Evolutionary conservation across 2,888 invertebrate genomes (phyloP), one percentile per base, ranked within the genome.

Genomic region (Agriotes lineatus): DNA sequence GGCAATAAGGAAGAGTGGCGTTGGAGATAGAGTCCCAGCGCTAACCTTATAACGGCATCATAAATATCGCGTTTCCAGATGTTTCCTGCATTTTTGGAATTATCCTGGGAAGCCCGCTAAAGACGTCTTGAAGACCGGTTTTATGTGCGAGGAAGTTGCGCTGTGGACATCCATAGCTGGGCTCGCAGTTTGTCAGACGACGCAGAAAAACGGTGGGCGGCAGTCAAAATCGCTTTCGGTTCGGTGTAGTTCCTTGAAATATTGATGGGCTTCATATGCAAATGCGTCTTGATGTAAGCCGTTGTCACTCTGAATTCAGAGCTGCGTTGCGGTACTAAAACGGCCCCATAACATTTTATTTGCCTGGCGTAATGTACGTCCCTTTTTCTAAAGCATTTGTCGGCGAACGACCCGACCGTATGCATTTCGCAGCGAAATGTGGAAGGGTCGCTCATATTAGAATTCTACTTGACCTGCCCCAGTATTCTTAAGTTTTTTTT

Each of bases 1-100:
- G 48, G 60, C 60, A 60, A 63, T 63, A 63, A 63, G 54, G 54
- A 63, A 39, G 42, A 54, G 62, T 54, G 52, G 42, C 58, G 30
- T 56, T 64, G 35, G 56, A 54, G 56, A 54, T 54, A 42, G 54
- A 25, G 37, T n/a, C 18, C 54, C 20, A n/a, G 4, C 10, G 10
- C 54, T 42, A 65, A 58, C 48, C 35, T 48, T 22, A 45, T 48
- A 57, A 57, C 57, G 57, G 37, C 22, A 44, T 65, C 57, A 57
- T 65, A 57, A 58, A 65, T 58, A 58, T 25, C 18, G 20, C 35
- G 45, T 42, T 44, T 45, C 45, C 44, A 57, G 54, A 57, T 63
- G 54, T 54, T 52, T 52, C 45, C 45, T 45, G 45, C 20, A 45
- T 45, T 45, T 20, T 45, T 45, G 45, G 39, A 37, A 33, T 20